Evolutionary conservation across 2,888 invertebrate genomes (phyloP).

Genomic region (Allygus modestus): DNA sequence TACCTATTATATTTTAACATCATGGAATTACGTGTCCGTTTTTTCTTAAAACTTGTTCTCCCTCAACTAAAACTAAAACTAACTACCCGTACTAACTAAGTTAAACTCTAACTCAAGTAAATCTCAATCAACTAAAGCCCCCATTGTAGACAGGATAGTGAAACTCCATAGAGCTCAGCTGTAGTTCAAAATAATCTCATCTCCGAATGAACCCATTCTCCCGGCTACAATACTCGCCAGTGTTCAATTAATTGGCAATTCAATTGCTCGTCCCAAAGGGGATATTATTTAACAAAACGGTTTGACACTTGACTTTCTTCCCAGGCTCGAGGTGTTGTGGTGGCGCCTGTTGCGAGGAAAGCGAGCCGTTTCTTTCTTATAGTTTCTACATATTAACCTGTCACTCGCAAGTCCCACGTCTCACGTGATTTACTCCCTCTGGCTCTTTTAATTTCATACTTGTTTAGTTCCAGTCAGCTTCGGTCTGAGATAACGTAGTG

Average conservation of each 20-base stretch:
- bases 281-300: constrained; percentile 7
- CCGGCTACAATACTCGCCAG: not conserved
- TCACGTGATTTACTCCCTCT: not conserved
- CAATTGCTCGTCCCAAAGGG: not conserved
- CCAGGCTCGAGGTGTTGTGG: not conserved
- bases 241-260: constrained; percentile 32
- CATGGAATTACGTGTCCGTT: too few species aligned
- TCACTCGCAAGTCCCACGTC: constrained; percentile 23
- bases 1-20: too few species aligned
- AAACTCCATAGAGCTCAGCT: not conserved
- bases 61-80: too few species aligned
- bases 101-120: too few species aligned
- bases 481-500: too few species aligned
- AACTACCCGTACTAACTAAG: too few species aligned
- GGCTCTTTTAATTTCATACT: constrained; percentile 19
- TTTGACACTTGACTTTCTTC: constrained; percentile 14
- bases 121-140: too few species aligned
- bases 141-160: too few species aligned
- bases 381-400: constrained; percentile 50
- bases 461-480: not conserved
- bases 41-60: too few species aligned
- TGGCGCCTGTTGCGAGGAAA: constrained; percentile 19
- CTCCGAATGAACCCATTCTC: constrained; percentile 2
- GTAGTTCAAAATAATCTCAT: not conserved
- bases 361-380: not conserved